Percentiles rank a stretch among this genome's conserved stretches.
Conservation (phyloP, 1,140 invertebrate species). For the Bombyx mandarina region DNA sequence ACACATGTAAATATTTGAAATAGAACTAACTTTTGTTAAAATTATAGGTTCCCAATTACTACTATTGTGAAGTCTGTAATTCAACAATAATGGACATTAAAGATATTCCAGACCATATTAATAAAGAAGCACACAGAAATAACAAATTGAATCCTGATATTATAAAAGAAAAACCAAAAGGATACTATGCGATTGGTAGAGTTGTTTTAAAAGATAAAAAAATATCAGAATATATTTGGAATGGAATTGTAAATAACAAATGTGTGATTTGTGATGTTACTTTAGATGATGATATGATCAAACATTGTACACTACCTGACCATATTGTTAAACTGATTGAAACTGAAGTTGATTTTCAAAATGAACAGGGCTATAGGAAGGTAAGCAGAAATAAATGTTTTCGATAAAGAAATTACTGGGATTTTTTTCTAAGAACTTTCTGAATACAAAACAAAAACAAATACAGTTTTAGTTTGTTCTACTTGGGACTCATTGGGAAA, state of each 20-base stretch:
- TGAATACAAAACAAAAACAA: too few relatives aligned
- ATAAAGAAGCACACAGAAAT: conserved; percentile 16
- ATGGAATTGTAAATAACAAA: conserved; percentile 23
- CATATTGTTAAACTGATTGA: conserved; percentile 35
- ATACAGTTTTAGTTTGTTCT: too few relatives aligned
- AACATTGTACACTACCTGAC: conserved; percentile 15
- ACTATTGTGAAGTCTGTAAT: conserved; percentile 43
- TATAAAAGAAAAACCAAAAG: conserved; percentile 5
- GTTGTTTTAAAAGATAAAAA: conserved; percentile 18
- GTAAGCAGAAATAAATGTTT: conserved; percentile 10
- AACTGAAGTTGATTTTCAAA: conserved; percentile 11
- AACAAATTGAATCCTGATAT: conserved; percentile 17
- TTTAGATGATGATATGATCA: conserved; percentile 7
- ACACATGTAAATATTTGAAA: neutral
- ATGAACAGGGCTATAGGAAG: conserved; percentile 26
- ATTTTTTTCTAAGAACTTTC: too few relatives aligned
- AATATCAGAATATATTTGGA: conserved; percentile 24
- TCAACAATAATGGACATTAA: conserved; percentile 4
- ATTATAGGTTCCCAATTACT: conserved; percentile 25
- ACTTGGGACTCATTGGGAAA: too few relatives aligned
- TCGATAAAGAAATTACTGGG: too few relatives aligned
- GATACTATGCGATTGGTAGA: conserved; percentile 13
- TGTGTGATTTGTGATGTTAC: conserved; percentile 26
- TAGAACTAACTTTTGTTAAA: neutral
- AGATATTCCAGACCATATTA: conserved; percentile 18